These are phyloP conservation scores for Reinhardtius hippoglossoides DNA, from an alignment of 2,113 vertebrate genomes.

Conservation along the genomic window DNA sequence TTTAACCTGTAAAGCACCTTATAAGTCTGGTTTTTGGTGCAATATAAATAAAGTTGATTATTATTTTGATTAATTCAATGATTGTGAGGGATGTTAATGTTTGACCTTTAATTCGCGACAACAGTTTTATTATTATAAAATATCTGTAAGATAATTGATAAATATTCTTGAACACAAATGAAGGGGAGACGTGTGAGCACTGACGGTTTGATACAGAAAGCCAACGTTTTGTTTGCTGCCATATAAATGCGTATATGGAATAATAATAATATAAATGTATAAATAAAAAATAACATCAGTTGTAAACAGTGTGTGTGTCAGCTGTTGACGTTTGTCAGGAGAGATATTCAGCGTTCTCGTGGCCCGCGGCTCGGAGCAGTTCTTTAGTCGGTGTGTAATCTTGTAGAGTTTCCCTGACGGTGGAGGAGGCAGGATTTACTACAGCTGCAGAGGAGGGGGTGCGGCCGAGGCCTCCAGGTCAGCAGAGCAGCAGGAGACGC, in stretches of 20 bases:
- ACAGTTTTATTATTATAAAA: no score
- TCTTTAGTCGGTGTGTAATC: neutral
- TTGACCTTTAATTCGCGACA: no score
- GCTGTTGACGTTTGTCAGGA: slow-evolving; percentile 27
- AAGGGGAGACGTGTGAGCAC: no score
- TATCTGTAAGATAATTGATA: no score
- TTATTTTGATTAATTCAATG: no score
- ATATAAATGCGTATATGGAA: neutral
- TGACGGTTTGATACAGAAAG: no score
- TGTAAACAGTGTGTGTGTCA: slow-evolving; percentile 10
- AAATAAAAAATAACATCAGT: slow-evolving; percentile 7
- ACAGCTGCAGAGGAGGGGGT: slow-evolving; percentile 4
- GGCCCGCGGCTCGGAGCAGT: neutral
- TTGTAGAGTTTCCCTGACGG: slow-evolving; percentile 14
- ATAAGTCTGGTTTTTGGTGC: no score
- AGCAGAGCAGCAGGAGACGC: neutral
- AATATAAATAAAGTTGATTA: no score
- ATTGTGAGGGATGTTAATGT: no score
- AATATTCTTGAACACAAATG: no score
- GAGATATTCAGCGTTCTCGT: neutral
- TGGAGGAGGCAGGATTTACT: neutral
- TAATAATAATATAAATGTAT: neutral
- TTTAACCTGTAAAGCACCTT: no score
- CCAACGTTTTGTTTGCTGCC: neutral
- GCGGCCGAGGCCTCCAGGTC: neutral